Base-by-base conservation (phyloP, 2,797 vertebrate species). In the Channallabes apus region DNA sequence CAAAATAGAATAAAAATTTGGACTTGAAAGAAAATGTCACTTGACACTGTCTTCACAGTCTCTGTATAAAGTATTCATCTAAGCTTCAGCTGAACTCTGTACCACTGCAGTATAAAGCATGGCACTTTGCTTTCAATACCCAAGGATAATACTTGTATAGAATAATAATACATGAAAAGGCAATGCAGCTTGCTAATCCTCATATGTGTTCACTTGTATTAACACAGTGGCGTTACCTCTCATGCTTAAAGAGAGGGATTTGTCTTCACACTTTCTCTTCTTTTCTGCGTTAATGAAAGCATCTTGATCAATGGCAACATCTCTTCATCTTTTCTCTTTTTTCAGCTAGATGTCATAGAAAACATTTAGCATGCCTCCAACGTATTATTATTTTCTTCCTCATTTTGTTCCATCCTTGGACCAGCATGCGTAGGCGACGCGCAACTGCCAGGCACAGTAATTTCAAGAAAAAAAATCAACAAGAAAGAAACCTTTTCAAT, bases 401-500 rank as follows among this genome's bases (percentile, higher is more conserved):
- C 77, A 67, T 89, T 88, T 65, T 85, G 71, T 71, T 85, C 32
- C 88, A 86, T 88, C 85, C 85, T 91, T 90, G 83, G 79, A 88
- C 77, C 82, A 82, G 84, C 86, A 88, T n/a, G 64, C 67, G 85
- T 85, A 83, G 86, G 72, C 90, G 88, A 90, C 32, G 80, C 85
- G 87, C 85, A 84, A 76, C 82, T 73, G 69, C 87, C 86, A 67
- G 87, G 89, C 90, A 79, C 83, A 64, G 89, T 92, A 93, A 94
- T 92, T 93, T 61, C 17, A 58, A 92, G 94, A 75, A 12, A 46
- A 73, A 54, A 65, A 67, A 12, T 6, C 35, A 86, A 85, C 68
- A 88, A 88, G 89, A 93, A 93, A 92, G 64, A 90, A 92, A 91
- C 92, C 86, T 93, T 94, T 94, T 93, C 92, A 92, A 91, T 93